These are phyloP conservation scores for Parauchenoglanis ngamensis DNA, from an alignment of 2,797 vertebrate genomes.

Conservation along the genomic window DNA sequence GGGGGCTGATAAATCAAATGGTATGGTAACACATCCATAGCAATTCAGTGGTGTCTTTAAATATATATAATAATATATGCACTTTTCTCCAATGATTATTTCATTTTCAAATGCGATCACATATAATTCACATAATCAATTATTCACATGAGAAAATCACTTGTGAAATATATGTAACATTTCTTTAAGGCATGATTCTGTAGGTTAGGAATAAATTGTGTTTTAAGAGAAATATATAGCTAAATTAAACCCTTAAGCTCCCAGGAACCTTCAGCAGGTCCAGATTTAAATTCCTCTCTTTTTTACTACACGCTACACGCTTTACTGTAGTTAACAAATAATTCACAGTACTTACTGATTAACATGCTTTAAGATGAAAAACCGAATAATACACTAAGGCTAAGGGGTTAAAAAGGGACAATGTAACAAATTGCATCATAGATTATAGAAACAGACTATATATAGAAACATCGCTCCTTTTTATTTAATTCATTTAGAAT, in stretches of 20 bases:
- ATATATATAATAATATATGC: too few species aligned
- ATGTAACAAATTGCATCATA: background rate
- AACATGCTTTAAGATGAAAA: background rate
- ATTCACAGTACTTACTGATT: background rate
- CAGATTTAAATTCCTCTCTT: background rate
- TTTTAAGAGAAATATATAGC: background rate
- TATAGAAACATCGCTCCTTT: too few species aligned
- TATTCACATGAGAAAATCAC: background rate
- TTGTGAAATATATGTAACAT: background rate
- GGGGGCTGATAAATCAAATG: too few species aligned
- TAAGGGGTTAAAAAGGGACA: background rate
- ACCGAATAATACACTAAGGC: background rate
- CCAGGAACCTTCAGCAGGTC: background rate
- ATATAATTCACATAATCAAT: conserved; percentile 1
- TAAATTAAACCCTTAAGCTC: background rate
- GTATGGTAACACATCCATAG: too few species aligned
- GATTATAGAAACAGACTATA: background rate
- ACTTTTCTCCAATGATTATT: background rate
- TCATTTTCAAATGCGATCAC: background rate
- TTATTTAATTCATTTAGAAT: too few species aligned
- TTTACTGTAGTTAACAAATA: background rate
- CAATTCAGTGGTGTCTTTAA: too few species aligned
- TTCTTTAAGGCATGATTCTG: background rate
- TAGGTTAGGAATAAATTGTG: background rate
- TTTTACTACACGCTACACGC: background rate